A percentile compares a stretch with the other conserved stretches of the same genome.
These are phyloP conservation scores for Blastobasis lacticolella DNA, from an alignment of 2,888 invertebrate species.

Conservation along the genomic window DNA sequence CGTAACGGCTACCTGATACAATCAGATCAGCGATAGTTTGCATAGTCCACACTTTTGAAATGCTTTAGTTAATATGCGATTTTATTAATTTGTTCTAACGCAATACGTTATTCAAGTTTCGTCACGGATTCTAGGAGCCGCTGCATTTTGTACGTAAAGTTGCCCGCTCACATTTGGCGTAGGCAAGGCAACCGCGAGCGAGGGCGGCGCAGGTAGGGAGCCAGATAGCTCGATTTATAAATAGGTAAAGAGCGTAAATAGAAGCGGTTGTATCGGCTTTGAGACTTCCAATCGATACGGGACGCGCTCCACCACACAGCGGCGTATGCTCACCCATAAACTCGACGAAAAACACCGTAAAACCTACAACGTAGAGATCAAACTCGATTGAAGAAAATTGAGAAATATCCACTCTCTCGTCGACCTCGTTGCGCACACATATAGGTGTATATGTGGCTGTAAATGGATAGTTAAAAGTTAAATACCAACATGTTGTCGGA, in stretches of 20 bases:
- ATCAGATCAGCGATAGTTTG: slow-evolving; percentile 30
- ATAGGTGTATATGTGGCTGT: slow-evolving; percentile 32
- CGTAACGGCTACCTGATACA: slow-evolving; percentile 31
- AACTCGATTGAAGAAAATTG: slow-evolving; percentile 11
- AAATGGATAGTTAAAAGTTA: slow-evolving; percentile 62
- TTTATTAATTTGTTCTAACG: no score
- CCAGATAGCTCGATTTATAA: slow-evolving; percentile 61
- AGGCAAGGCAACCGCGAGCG: slow-evolving; percentile 19
- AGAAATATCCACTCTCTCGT: no score
- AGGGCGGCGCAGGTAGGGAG: slow-evolving; percentile 54
- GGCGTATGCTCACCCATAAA: no score
- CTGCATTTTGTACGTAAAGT: no score
- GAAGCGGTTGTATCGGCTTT: slow-evolving; percentile 64
- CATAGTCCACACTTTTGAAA: neutral
- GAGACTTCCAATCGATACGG: slow-evolving; percentile 67
- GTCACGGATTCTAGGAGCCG: no score
- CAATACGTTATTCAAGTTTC: no score
- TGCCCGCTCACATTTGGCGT: no score
- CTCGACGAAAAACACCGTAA: slow-evolving; percentile 23
- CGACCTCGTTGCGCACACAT: slow-evolving; percentile 28
- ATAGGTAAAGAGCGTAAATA: slow-evolving; percentile 73
- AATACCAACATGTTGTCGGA: slow-evolving; percentile 56
- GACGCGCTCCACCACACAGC: slow-evolving; percentile 6
- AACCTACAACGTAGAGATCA: slow-evolving; percentile 12
- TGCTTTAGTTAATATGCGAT: no score